Percentiles rank a stretch among this genome's conserved stretches.
Conservation (phyloP, 2,888 invertebrate genomes). For the Xestobium rufovillosum region DNA sequence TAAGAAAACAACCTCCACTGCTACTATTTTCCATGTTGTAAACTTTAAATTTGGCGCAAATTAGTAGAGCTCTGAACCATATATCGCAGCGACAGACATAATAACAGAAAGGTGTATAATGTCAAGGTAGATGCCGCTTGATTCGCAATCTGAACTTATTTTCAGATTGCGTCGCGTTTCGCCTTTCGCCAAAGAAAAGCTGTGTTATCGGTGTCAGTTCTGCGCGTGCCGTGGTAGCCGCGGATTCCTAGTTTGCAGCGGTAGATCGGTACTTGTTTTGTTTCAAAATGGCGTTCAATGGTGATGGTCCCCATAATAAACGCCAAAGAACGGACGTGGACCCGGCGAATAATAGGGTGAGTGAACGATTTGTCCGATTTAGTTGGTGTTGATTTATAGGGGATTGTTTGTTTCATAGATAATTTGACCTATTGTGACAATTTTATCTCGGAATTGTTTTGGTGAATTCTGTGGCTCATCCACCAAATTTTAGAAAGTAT, state of each 20-base stretch:
- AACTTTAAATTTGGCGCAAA: not conserved
- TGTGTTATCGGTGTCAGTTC: slow-evolving; percentile 41
- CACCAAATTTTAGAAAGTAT: no score
- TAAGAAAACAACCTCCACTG: no score
- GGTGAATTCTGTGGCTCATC: no score
- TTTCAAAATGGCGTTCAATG: slow-evolving; percentile 65
- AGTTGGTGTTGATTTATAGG: no score
- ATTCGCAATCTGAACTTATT: not conserved
- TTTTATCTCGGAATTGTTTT: no score
- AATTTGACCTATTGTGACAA: no score
- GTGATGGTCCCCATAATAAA: slow-evolving; percentile 51
- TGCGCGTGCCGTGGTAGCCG: slow-evolving; percentile 39
- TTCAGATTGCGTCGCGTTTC: no score
- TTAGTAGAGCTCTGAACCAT: not conserved
- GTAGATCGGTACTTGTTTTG: slow-evolving; percentile 42
- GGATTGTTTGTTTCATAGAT: no score
- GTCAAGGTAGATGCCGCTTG: slow-evolving; percentile 6
- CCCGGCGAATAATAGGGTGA: slow-evolving; percentile 43
- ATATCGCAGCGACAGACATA: slow-evolving; percentile 1
- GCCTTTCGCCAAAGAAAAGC: slow-evolving; percentile 19
- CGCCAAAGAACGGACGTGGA: slow-evolving; percentile 44
- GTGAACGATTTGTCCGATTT: slow-evolving; percentile 29
- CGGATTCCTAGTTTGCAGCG: slow-evolving; percentile 28
- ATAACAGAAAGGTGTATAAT: no score
- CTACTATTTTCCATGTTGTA: no score